Evolutionary conservation across 2,888 invertebrate genomes (phyloP).

Genomic region (Crocallis elinguaria): DNA sequence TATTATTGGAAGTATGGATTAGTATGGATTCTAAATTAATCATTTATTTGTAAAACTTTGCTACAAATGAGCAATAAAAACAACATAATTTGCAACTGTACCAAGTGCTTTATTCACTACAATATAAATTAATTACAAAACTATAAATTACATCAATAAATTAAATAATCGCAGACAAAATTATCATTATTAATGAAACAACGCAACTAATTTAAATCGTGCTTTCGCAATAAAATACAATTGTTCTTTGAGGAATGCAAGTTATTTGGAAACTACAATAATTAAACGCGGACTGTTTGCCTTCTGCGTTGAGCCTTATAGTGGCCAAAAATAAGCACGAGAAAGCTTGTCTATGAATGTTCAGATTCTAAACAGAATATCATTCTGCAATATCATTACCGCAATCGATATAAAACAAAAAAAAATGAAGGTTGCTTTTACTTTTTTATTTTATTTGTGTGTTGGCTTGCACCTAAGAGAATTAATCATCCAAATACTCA

Average conservation of each 20-base stretch:
- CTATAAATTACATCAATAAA: constrained; percentile 79
- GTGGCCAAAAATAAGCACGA: neutral
- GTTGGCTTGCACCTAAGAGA: too few species aligned
- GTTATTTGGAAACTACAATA: constrained; percentile 23
- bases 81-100: constrained; percentile 36
- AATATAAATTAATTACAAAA: constrained; percentile 79
- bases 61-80: neutral
- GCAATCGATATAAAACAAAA: too few species aligned
- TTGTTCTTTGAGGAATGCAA: constrained; percentile 39
- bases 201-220: constrained; percentile 8
- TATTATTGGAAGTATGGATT: too few species aligned
- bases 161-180: constrained; percentile 75
- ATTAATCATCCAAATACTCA: too few species aligned
- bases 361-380: too few species aligned
- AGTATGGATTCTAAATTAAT: too few species aligned
- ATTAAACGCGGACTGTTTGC: neutral
- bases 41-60: neutral
- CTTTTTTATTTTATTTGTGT: too few species aligned
- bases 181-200: constrained; percentile 29
- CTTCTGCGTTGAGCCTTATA: neutral
- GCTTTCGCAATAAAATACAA: constrained; percentile 26
- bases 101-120: constrained; percentile 73
- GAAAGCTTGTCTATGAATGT: too few species aligned
- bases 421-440: too few species aligned
- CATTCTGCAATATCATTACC: too few species aligned